phyloP scores from a whole-genome alignment of 2,113 vertebrate genomes.

The Esox niger region DNA sequence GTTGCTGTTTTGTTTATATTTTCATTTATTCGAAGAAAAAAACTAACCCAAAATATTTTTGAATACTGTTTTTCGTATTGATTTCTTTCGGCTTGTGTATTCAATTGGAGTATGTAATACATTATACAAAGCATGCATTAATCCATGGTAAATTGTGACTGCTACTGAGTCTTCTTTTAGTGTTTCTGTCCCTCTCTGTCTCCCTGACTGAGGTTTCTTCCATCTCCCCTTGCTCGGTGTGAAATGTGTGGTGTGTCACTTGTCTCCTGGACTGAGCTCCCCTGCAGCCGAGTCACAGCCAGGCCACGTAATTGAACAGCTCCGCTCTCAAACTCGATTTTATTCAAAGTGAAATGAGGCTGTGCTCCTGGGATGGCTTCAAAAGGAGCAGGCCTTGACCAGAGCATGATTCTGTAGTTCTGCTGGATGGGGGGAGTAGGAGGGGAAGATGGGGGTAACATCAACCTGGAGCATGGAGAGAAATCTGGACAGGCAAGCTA shows the following conservation, averaged over 20 bases:
- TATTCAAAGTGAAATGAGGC: constrained; percentile 43
- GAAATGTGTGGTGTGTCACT: constrained; percentile 3
- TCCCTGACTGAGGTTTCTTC: background rate
- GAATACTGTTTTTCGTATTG: too few species aligned
- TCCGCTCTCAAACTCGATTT: constrained; percentile 37
- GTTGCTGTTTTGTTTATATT: too few species aligned
- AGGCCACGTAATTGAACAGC: constrained; percentile 36
- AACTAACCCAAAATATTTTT: too few species aligned
- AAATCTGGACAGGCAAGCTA: background rate
- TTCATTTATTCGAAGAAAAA: too few species aligned
- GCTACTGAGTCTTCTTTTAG: constrained; percentile 12
- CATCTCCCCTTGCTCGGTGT: background rate
- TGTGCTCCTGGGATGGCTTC: constrained; percentile 22
- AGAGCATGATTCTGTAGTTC: background rate
- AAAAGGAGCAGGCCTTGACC: background rate
- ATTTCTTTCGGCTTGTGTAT: too few species aligned
- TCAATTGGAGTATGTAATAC: too few species aligned
- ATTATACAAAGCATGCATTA: constrained; percentile 48
- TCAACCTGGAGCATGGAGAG: background rate
- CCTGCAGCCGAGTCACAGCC: constrained; percentile 14
- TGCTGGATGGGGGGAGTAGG: background rate
- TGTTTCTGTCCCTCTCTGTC: constrained; percentile 16
- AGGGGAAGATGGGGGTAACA: background rate
- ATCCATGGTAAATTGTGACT: constrained; percentile 24
- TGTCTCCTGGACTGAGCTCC: constrained; percentile 23